Conservation (phyloP, 1,140 invertebrate genomes). For the Colletes gigas region DNA sequence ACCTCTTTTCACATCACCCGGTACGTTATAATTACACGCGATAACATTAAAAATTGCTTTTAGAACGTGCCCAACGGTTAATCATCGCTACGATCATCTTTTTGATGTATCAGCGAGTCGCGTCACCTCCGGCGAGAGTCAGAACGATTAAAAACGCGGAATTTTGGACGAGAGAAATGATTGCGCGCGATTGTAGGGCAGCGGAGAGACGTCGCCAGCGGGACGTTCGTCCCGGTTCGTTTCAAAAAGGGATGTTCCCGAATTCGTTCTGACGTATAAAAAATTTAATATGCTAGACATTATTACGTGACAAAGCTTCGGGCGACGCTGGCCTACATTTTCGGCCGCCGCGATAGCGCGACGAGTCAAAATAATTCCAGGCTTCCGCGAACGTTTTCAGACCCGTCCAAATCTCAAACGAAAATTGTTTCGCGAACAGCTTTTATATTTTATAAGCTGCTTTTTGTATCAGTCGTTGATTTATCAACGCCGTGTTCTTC, state of each 20-base stretch:
- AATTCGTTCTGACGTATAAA: conserved; percentile 48
- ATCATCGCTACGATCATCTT: background rate
- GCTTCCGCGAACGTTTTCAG: background rate
- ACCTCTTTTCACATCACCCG: too few relatives aligned
- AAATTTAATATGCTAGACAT: conserved; percentile 56
- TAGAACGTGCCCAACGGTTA: background rate
- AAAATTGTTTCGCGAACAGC: background rate
- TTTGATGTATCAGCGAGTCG: background rate
- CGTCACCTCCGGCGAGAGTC: background rate
- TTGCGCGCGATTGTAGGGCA: background rate
- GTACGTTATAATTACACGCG: too few relatives aligned
- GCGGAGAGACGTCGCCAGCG: background rate
- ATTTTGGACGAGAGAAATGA: background rate
- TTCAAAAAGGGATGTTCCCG: background rate
- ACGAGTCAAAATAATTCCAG: background rate
- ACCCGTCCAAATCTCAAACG: background rate
- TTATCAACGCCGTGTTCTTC: too few relatives aligned
- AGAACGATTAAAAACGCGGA: background rate
- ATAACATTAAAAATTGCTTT: too few relatives aligned
- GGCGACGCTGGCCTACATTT: conserved; percentile 49
- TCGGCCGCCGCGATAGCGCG: background rate
- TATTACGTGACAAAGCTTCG: conserved; percentile 37
- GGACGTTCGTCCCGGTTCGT: background rate
- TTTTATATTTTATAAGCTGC: background rate
- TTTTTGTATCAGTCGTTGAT: too few relatives aligned